phyloP scores from a whole-genome alignment of 2,113 vertebrate genomes.

The Myrmecophaga tridactyla region DNA sequence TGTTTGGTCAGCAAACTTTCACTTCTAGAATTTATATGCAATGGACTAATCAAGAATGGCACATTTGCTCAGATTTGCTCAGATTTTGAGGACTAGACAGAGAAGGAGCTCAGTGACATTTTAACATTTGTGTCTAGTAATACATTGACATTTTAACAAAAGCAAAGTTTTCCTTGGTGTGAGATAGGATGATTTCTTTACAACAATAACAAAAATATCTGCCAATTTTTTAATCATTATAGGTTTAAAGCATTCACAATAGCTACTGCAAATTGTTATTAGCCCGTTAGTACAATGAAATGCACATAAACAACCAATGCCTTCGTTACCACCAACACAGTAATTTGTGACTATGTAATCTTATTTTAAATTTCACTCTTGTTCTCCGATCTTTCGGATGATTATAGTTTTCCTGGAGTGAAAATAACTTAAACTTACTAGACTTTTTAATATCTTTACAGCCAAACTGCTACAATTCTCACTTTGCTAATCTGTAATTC shows the following conservation, averaged over 20 bases:
- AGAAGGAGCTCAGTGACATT: conserved; percentile 73
- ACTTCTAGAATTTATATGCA: conserved; percentile 13
- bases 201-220: background rate
- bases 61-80: conserved; percentile 10
- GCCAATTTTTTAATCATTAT: background rate
- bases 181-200: conserved; percentile 56
- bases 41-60: conserved; percentile 18
- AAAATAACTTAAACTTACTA: conserved; percentile 81
- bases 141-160: conserved; percentile 47
- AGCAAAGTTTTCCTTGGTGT: background rate
- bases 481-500: conserved; percentile 82
- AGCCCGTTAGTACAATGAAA: background rate
- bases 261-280: background rate
- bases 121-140: conserved; percentile 64
- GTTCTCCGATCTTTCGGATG: conserved; percentile 77
- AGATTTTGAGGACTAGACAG: background rate
- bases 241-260: background rate
- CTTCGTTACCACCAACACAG: background rate
- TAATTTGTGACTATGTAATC: conserved; percentile 29
- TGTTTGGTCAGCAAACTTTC: background rate
- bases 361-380: conserved; percentile 77
- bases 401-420: conserved; percentile 79
- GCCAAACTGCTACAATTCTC: conserved; percentile 81
- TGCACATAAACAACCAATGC: background rate
- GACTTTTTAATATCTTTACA: conserved; percentile 82